Percentiles rank a stretch among this genome's conserved stretches.
Conservation (phyloP, 2,797 vertebrate species). For the Spheniscus humboldti region DNA sequence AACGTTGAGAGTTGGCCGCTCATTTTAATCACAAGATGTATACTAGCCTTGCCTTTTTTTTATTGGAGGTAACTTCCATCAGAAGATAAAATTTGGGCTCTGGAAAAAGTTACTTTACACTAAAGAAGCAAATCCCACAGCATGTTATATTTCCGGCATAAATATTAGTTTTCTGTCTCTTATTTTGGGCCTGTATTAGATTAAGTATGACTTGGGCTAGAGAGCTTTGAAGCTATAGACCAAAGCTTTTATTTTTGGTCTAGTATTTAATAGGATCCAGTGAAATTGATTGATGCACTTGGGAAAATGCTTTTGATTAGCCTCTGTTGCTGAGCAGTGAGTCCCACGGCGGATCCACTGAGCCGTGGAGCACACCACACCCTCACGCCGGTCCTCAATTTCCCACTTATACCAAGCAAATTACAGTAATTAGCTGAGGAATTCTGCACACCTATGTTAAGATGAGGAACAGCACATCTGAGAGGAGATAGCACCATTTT, state of each 20-base stretch:
- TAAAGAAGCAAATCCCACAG: neutral
- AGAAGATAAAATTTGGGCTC: neutral
- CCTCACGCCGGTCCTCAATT: neutral
- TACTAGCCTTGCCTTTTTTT: neutral
- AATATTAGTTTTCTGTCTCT: conserved; percentile 11
- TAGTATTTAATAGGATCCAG: conserved; percentile 16
- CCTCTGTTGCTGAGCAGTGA: neutral
- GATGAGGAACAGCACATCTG: neutral
- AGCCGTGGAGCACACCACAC: neutral
- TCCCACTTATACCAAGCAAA: neutral
- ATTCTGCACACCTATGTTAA: neutral
- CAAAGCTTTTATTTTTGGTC: conserved; percentile 40
- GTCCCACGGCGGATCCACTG: neutral
- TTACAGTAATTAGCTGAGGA: neutral
- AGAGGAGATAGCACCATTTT: neutral
- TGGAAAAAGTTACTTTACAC: conserved; percentile 10
- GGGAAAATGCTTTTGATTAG: conserved; percentile 30
- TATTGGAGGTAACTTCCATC: neutral
- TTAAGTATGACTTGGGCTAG: conserved; percentile 5
- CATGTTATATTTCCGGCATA: neutral
- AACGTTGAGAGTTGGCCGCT: neutral
- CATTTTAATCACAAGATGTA: neutral
- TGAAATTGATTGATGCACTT: neutral
- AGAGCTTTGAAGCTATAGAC: conserved; percentile 48
- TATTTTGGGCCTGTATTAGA: conserved; percentile 27